phyloP scores from a whole-genome alignment of 1,140 invertebrate genomes.

The Penaeus chinensis region DNA sequence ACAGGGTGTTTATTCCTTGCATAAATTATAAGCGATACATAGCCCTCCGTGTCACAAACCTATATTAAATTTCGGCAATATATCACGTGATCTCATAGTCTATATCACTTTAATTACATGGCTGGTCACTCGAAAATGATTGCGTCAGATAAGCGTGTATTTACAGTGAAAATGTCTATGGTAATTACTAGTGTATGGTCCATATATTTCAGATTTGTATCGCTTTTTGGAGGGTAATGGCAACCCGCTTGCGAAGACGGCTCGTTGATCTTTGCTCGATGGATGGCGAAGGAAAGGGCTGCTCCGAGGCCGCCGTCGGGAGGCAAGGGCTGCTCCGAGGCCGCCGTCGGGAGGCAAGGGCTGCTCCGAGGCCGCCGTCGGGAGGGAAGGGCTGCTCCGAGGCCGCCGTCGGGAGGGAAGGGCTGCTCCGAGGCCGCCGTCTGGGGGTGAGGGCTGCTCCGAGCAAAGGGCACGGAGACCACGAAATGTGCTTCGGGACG shows the following conservation, averaged over 20 bases:
- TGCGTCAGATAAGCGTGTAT: conserved; percentile 53
- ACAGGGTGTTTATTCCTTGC: neutral
- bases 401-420: too few relatives aligned
- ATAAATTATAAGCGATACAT: neutral
- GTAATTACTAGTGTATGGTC: conserved; percentile 46
- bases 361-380: too few relatives aligned
- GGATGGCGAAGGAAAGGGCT: too few relatives aligned
- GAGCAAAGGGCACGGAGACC: too few relatives aligned
- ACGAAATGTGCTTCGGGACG: too few relatives aligned
- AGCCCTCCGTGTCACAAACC: neutral
- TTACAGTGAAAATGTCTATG: conserved; percentile 56
- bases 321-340: too few relatives aligned
- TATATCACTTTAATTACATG: conserved; percentile 53
- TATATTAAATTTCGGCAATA: neutral
- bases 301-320: too few relatives aligned
- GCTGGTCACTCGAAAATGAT: conserved; percentile 41
- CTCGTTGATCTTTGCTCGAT: too few relatives aligned
- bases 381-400: too few relatives aligned
- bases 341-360: too few relatives aligned
- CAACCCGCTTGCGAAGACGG: neutral
- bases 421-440: too few relatives aligned
- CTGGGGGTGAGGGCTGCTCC: too few relatives aligned
- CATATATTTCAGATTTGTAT: conserved; percentile 47
- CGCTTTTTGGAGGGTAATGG: conserved; percentile 18
- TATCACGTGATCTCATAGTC: conserved; percentile 1